These are phyloP conservation scores for Propsilocerus akamusi DNA, from an alignment of 1,140 invertebrate species.

Conservation along the genomic window DNA sequence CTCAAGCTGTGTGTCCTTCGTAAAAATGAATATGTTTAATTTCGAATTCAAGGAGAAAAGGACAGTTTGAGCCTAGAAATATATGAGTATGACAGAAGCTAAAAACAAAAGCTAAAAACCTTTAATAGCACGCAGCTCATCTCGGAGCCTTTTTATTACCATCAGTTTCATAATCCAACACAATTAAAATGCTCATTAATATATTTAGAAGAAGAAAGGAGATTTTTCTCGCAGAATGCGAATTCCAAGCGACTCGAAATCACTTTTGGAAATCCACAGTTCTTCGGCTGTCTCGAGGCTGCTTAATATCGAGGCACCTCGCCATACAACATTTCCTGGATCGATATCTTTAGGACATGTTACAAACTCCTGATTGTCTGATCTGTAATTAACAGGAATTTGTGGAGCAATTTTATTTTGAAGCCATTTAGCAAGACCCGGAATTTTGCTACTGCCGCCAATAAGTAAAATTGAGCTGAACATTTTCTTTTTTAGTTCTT, in stretches of 20 bases:
- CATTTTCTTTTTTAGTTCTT: constrained; percentile 87
- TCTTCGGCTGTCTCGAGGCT: constrained; percentile 85
- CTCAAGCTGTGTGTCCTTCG: no score
- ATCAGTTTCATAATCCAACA: no score
- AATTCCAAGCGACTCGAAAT: constrained; percentile 75
- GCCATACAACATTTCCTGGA: constrained; percentile 76
- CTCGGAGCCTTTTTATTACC: no score
- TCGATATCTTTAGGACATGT: constrained; percentile 78
- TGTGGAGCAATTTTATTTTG: constrained; percentile 70
- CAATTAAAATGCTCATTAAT: no score
- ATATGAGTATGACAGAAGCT: no score
- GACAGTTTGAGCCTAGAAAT: no score
- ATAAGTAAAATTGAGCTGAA: constrained; percentile 83
- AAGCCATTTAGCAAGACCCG: constrained; percentile 72
- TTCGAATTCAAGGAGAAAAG: no score
- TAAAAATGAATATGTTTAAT: no score
- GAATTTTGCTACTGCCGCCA: constrained; percentile 76
- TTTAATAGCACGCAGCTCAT: no score
- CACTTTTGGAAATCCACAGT: constrained; percentile 70
- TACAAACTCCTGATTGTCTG: constrained; percentile 66
- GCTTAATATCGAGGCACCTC: constrained; percentile 83
- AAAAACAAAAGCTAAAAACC: no score
- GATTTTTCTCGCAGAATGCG: constrained; percentile 72
- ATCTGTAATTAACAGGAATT: constrained; percentile 58
- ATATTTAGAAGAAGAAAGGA: no score